Evolutionary conservation across 53 echinoderm and acorn worm genomes (phyloP), one percentile per base, ranked within the genome.

Genomic region (Zoroaster sp.): DNA sequence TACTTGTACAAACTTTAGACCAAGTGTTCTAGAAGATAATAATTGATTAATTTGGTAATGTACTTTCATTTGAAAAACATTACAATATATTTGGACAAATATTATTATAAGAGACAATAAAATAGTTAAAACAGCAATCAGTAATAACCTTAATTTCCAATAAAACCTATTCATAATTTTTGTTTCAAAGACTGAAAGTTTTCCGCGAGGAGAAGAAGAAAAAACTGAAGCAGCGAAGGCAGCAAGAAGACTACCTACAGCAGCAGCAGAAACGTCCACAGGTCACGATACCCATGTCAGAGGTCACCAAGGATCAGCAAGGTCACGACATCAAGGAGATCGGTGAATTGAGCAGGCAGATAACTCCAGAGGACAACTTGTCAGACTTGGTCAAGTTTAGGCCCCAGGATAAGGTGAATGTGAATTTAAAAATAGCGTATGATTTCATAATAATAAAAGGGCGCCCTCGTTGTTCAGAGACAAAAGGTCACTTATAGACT

Each of bases 201-300:
- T 72, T 85, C 18, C 90, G 93, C 13, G 54, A 34, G 46, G 92
- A 94, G 31, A 88, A 75, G 51, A 94, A 80, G 85, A 92, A 74
- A 31, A 79, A 90, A 32, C 87, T 89, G 11, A 94, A 92, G 72
- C 80, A 91, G 21, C 90, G 96, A 20, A 88, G 91, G 45, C 92
- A 96, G 71, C 86, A 92, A 35, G 96, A 96, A 43, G 91, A 90
- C n/a, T 94, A 92, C 85, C 88, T 96, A 4, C 88, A 91, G 59
- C 89, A 89, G 52, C 87, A 95, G 42, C 94, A 80, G 49, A 0
- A 78, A 30, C 23, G 31, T 40, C 23, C 66, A 63, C 35, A 66
- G 67, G 81, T 81, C 81, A 66, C 44, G 25, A 25, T 81, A 28
- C 81, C 81, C 30, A 44, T 81, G 81, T 81, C 81, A 66, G 81